Evolutionary conservation across 2,888 invertebrate species (phyloP).

Genomic region (Ypsolopha sequella): DNA sequence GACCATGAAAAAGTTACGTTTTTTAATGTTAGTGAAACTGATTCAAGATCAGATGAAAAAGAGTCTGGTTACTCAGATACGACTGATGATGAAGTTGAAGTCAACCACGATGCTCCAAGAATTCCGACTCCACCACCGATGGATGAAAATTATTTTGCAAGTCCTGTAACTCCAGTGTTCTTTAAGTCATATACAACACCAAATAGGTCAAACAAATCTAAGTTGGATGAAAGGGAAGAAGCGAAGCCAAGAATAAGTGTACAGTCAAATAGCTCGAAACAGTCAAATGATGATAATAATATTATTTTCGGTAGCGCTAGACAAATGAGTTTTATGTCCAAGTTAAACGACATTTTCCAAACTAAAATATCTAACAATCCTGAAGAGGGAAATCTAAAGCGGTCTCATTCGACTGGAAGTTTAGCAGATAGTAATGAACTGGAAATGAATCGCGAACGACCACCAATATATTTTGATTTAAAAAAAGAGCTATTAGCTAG

Average conservation of each 20-base stretch:
- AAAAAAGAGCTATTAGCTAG: constrained; percentile 45
- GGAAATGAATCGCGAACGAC: constrained; percentile 24
- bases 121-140: constrained; percentile 56
- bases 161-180: constrained; percentile 21
- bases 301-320: constrained; percentile 44
- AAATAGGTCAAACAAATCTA: constrained; percentile 18
- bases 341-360: constrained; percentile 50
- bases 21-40: constrained; percentile 50
- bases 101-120: constrained; percentile 28
- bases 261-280: constrained; percentile 32
- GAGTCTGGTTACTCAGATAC: constrained; percentile 58
- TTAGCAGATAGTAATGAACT: constrained; percentile 29
- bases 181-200: constrained; percentile 31
- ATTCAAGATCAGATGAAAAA: constrained; percentile 49
- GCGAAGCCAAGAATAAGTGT: constrained; percentile 33
- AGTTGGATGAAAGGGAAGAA: constrained; percentile 17
- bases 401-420: constrained; percentile 52
- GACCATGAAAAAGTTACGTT: constrained; percentile 41
- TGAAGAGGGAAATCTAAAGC: constrained; percentile 28
- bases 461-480: constrained; percentile 37
- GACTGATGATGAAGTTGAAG: constrained; percentile 43
- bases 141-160: constrained; percentile 32
- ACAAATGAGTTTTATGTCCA: constrained; percentile 52
- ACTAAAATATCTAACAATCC: constrained; percentile 28
- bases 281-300: constrained; percentile 32